Conservation (phyloP, 2,888 invertebrate genomes). For the Mantis religiosa region DNA sequence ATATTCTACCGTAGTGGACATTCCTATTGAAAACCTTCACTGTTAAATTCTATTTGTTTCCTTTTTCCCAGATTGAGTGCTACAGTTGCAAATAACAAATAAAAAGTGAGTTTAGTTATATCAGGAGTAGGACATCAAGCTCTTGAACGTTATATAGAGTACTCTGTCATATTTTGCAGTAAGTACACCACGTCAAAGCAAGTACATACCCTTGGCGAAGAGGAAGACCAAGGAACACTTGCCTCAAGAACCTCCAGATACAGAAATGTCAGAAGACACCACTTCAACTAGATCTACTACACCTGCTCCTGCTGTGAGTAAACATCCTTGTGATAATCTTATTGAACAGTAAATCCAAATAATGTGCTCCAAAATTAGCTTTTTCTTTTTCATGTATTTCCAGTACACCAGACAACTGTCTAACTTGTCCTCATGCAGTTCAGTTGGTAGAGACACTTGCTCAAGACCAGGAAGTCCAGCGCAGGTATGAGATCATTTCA, state of each 20-base stretch:
- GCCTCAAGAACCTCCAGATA: neutral
- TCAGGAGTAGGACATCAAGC: too few relatives aligned
- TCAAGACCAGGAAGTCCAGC: neutral
- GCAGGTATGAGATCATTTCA: neutral
- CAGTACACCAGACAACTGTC: neutral
- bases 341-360: too few relatives aligned
- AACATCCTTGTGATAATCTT: too few relatives aligned
- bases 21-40: too few relatives aligned
- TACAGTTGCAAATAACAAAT: too few relatives aligned
- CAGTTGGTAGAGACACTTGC: neutral
- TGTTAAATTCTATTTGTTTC: too few relatives aligned
- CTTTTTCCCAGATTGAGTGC: too few relatives aligned
- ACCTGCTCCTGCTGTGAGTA: too few relatives aligned
- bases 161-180: neutral
- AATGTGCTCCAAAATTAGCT: too few relatives aligned
- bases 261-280: neutral
- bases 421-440: neutral
- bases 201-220: neutral
- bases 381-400: neutral
- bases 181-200: neutral
- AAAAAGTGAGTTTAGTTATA: too few relatives aligned
- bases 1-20: too few relatives aligned
- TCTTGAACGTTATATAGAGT: neutral
- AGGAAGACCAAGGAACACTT: neutral
- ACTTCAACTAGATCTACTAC: neutral